Conservation (phyloP, 2,113 vertebrate genomes). For the Mugil cephalus region DNA sequence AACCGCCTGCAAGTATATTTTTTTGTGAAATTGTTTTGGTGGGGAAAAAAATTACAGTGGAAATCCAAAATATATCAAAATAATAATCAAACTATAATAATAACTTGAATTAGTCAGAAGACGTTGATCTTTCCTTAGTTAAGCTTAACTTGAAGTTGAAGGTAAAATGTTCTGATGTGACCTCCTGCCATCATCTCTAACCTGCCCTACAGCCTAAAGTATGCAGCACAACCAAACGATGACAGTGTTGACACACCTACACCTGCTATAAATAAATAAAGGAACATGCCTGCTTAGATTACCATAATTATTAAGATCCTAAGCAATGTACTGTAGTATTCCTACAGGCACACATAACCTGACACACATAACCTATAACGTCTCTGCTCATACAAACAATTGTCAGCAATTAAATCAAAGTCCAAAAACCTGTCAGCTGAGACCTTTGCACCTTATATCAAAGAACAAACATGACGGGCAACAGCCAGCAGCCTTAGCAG, state of each 20-base stretch:
- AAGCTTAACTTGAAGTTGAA: neutral
- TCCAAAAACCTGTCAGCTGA: neutral
- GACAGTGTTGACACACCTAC: neutral
- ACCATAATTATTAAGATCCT: neutral
- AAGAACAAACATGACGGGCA: slow-evolving; percentile 7
- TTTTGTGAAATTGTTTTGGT: no score
- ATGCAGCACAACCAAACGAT: slow-evolving; percentile 29
- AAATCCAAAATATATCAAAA: no score
- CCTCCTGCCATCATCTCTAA: slow-evolving; percentile 34
- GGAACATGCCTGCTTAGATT: neutral
- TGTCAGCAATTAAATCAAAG: slow-evolving; percentile 15
- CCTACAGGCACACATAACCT: neutral
- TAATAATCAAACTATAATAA: neutral
- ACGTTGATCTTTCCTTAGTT: no score
- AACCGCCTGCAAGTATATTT: no score
- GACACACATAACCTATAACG: neutral
- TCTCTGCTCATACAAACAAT: neutral
- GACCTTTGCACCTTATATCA: slow-evolving; percentile 25
- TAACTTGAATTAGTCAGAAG: neutral
- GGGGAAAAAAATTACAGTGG: no score
- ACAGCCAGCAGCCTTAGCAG: neutral
- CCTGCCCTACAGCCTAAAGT: slow-evolving; percentile 64
- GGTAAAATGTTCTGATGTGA: slow-evolving; percentile 35
- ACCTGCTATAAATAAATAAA: slow-evolving; percentile 25
- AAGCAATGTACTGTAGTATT: neutral